Evolutionary conservation across 2,113 vertebrate genomes (phyloP).

Genomic region (Catagonus wagneri): DNA sequence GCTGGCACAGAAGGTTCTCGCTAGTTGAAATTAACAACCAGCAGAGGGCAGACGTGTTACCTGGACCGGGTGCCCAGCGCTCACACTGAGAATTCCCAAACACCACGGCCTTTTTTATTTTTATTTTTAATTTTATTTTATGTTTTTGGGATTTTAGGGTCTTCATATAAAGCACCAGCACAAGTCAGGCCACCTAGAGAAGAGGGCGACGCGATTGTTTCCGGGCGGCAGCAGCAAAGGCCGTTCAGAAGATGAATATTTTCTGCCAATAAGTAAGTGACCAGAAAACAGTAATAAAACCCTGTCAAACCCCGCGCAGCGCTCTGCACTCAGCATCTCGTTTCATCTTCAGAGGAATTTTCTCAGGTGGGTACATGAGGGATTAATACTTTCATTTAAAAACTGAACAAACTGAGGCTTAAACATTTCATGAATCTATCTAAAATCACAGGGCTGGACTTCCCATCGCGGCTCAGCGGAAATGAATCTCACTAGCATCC

Average conservation of each 20-base stretch:
- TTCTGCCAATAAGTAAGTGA: not conserved
- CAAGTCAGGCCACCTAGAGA: not conserved
- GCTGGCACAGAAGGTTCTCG: not conserved
- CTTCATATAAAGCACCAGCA: not conserved
- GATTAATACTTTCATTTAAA: not conserved
- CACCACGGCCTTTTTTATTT: no score
- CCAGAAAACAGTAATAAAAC: not conserved
- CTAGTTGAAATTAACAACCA: constrained; percentile 42
- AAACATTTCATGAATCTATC: not conserved
- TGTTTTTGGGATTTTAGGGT: not conserved
- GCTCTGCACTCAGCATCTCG: not conserved
- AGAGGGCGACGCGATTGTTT: rapidly evolving
- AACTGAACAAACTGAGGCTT: not conserved
- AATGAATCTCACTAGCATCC: no score
- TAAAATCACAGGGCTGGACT: not conserved
- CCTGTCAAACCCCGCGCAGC: not conserved
- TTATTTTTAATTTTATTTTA: no score
- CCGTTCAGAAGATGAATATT: not conserved
- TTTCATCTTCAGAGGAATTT: not conserved
- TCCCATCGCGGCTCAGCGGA: no score
- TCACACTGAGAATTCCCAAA: not conserved
- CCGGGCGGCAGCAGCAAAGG: not conserved
- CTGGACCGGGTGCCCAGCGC: not conserved
- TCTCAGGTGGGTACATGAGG: not conserved
- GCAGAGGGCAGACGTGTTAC: constrained; percentile 85